A percentile compares a stretch with the other conserved stretches of the same genome.
phyloP scores from a whole-genome alignment of 2,113 vertebrate species.

The Pampusana beccarii region DNA sequence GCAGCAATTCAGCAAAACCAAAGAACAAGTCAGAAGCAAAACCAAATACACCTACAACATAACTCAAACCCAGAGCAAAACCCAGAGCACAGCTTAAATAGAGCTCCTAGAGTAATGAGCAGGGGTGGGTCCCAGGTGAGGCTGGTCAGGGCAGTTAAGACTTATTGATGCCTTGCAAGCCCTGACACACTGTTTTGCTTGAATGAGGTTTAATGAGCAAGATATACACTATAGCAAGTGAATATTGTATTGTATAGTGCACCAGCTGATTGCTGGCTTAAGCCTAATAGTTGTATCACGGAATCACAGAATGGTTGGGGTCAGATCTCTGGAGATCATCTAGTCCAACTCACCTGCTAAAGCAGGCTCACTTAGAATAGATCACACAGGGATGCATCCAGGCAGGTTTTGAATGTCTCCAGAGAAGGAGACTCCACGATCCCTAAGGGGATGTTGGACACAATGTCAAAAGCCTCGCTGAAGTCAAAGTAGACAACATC shows the following conservation, averaged over 20 bases:
- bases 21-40: background rate
- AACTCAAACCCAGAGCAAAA: rapidly evolving
- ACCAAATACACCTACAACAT: rapidly evolving
- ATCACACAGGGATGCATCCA: too few species aligned
- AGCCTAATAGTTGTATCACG: background rate
- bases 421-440: too few species aligned
- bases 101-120: background rate
- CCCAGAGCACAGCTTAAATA: background rate
- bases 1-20: background rate
- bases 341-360: too few species aligned
- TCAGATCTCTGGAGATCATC: too few species aligned
- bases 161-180: background rate
- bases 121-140: background rate
- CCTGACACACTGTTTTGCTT: background rate
- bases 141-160: background rate
- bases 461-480: too few species aligned
- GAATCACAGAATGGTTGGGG: too few species aligned
- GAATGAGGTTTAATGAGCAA: background rate
- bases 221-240: background rate
- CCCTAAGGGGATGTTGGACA: too few species aligned
- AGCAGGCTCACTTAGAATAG: too few species aligned
- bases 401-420: too few species aligned
- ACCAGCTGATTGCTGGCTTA: background rate
- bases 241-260: background rate
- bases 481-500: too few species aligned